Evolutionary conservation across 2,888 invertebrate genomes (phyloP).

Genomic region (Drosophila mercatorum): DNA sequence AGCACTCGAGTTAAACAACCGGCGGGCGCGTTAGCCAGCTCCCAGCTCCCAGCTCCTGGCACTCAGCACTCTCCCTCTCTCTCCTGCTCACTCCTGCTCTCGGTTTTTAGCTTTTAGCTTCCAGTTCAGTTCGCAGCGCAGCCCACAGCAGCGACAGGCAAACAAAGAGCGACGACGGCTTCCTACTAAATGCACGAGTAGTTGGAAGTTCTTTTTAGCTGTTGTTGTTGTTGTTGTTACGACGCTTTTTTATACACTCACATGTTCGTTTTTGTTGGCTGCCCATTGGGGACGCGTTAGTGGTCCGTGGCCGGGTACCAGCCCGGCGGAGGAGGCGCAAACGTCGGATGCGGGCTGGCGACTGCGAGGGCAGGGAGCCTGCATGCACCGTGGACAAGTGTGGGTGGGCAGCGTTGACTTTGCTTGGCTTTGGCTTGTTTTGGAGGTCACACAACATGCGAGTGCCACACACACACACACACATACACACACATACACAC

Average conservation of each 20-base stretch:
- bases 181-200: conserved; percentile 74
- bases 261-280: conserved; percentile 75
- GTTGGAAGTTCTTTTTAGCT: conserved; percentile 48
- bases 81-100: not conserved
- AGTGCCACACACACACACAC: conserved; percentile 25
- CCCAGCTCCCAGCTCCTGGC: not conserved
- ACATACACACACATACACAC: not conserved
- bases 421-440: conserved; percentile 72
- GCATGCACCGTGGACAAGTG: conserved; percentile 27
- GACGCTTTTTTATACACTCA: conserved; percentile 62
- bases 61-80: conserved; percentile 4
- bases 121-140: conserved; percentile 33
- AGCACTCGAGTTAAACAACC: conserved; percentile 80
- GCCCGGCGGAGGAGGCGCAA: conserved; percentile 9
- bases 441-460: conserved; percentile 65
- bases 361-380: conserved; percentile 4
- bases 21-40: conserved; percentile 60
- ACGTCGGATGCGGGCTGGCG: conserved; percentile 53
- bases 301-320: conserved; percentile 66
- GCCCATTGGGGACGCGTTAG: conserved; percentile 80
- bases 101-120: conserved; percentile 36
- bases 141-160: conserved; percentile 42
- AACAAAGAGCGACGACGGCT: conserved; percentile 65
- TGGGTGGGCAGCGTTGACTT: conserved; percentile 66
- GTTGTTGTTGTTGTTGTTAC: conserved; percentile 27